phyloP scores from a whole-genome alignment of 2,888 invertebrate genomes.

The Polymixis lichenea region DNA sequence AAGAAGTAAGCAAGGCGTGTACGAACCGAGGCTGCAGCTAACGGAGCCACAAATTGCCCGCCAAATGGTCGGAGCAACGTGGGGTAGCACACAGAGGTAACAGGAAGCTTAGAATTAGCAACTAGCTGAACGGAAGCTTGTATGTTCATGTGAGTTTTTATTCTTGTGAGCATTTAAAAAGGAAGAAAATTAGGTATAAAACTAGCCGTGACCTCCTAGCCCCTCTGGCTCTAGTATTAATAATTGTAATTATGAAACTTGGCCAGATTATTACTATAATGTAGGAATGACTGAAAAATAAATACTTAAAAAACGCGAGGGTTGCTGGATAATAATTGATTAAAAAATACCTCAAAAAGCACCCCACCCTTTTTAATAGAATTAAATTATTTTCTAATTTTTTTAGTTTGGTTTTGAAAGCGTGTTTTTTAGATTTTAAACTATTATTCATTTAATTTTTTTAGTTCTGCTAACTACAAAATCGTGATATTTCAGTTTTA shows the following conservation, averaged over 20 bases:
- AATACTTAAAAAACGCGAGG: no score
- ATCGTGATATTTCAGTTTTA: no score
- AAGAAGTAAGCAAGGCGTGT: slow-evolving; percentile 43
- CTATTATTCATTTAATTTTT: no score
- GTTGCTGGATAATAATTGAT: no score
- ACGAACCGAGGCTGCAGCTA: slow-evolving; percentile 47
- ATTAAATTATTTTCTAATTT: no score
- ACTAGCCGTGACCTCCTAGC: not conserved
- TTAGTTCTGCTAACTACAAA: no score
- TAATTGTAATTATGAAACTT: not conserved
- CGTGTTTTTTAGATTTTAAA: no score
- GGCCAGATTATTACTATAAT: not conserved
- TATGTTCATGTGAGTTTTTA: slow-evolving; percentile 13
- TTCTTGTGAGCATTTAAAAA: slow-evolving; percentile 7
- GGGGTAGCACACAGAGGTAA: slow-evolving; percentile 38
- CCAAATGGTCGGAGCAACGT: slow-evolving; percentile 48
- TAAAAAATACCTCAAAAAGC: no score
- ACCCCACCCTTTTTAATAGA: no score
- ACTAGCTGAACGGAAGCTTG: slow-evolving; percentile 19
- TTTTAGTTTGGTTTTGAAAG: no score
- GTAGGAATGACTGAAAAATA: not conserved
- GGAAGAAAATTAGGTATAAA: not conserved
- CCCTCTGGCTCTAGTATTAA: no score
- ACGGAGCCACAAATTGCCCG: slow-evolving; percentile 59
- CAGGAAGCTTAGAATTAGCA: slow-evolving; percentile 48